Percentiles rank a stretch among this genome's conserved stretches.
These are phyloP conservation scores for Bufo gargarizans DNA, from an alignment of 2,113 vertebrate species.

Conservation along the genomic window DNA sequence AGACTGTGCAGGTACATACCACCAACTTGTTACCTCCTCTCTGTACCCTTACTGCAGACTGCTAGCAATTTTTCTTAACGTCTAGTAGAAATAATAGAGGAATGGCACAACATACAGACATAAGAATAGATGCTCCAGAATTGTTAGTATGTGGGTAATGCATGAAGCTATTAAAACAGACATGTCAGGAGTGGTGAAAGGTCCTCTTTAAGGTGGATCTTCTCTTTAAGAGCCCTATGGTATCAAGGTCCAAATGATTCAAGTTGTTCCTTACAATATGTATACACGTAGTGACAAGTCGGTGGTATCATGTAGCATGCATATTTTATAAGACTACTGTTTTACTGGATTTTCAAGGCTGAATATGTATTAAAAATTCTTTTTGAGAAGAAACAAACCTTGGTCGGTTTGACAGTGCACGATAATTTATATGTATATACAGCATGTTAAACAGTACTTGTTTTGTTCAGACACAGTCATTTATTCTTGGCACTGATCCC, in stretches of 20 bases:
- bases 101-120: too few relatives aligned
- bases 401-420: background rate
- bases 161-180: too few relatives aligned
- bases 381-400: background rate
- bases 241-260: background rate
- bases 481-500: background rate
- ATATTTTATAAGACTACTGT: background rate
- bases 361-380: background rate
- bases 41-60: too few relatives aligned
- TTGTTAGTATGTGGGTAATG: too few relatives aligned
- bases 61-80: too few relatives aligned
- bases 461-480: background rate
- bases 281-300: background rate
- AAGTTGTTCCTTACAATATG: background rate
- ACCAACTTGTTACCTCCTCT: too few relatives aligned
- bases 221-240: background rate
- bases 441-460: slow-evolving; percentile 8
- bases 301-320: background rate
- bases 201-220: background rate
- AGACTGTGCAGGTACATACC: too few relatives aligned
- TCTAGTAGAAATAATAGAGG: too few relatives aligned
- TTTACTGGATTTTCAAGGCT: background rate
- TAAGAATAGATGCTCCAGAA: too few relatives aligned
- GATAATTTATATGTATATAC: background rate
- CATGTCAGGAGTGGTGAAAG: too few relatives aligned